Base-by-base conservation (phyloP, 2,888 invertebrate species). In the Drosophila algonquin region DNA sequence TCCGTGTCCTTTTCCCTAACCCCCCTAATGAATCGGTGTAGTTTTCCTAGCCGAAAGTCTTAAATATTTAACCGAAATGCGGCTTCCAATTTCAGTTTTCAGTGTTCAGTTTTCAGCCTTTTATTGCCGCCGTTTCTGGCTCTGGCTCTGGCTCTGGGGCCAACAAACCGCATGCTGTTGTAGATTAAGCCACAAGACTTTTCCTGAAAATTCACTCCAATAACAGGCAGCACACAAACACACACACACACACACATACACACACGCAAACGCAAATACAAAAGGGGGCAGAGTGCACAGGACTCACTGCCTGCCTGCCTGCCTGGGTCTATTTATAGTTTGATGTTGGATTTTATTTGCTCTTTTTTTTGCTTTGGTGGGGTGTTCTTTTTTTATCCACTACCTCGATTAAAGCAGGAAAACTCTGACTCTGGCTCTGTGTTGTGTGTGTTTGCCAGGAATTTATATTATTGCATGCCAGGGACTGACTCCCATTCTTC, bases 381-480 rank as follows among this genome's bases (percentile, higher is more conserved):
- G 18, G 18, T 1, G 18, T 18, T 32, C 12, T 35, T 40, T 12
- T 14, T 52, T 32, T 63, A 57, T 58, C 27, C 52, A 48, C 51
- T 76, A 64, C 68, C 78, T 72, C 73, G 78, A 76, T 80, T 80
- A 61, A 78, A 80, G 80, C 73, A 2, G 72, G 48, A 62, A 56
- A 35, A 30, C 27, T 53, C 40, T n/a, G n/a, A 3, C 21, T 21
- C 21, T 56, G 58, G 24, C 24, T 27, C 24, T 61, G 63, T 53
- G 50, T 74, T 61, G 63, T 53, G 50, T 74, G 55, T 18, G 18
- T 18, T 40, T 50, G 55, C 44, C 45, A 55, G 86, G 82, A 82
- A 82, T 82, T 82, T 82, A 82, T 85, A 85, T 82, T 82, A 82
- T 80, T 85, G 82, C 82, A 82, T 82, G 77, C 78, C 78, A 63